Evolutionary conservation across 2,888 invertebrate genomes (phyloP).

Genomic region (Acleris sparsana): DNA sequence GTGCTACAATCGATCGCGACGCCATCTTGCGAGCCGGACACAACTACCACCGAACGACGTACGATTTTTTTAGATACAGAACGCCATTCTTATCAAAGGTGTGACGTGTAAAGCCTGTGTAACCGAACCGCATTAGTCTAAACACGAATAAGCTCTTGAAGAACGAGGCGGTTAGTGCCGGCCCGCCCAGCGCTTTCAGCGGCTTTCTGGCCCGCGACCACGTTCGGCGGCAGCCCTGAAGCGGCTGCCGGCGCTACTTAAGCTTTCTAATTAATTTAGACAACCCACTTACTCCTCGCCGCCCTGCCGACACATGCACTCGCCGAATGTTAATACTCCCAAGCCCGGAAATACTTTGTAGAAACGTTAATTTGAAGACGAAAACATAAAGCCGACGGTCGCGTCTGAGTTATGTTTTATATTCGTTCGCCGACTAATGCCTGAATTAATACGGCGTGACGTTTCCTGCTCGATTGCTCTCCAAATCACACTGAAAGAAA

Average conservation of each 20-base stretch:
- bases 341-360: constrained; percentile 68
- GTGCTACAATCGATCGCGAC: constrained; percentile 75
- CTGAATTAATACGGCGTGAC: constrained; percentile 58
- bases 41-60: constrained; percentile 45
- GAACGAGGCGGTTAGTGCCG: constrained; percentile 58
- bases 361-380: constrained; percentile 64
- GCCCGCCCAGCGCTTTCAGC: constrained; percentile 46
- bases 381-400: constrained; percentile 52
- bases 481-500: constrained; percentile 35
- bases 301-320: constrained; percentile 63
- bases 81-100: constrained; percentile 56
- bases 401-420: constrained; percentile 52
- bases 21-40: constrained; percentile 75
- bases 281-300: constrained; percentile 69
- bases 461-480: constrained; percentile 52
- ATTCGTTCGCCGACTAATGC: constrained; percentile 51
- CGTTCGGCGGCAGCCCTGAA: constrained; percentile 52
- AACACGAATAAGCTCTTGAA: constrained; percentile 78
- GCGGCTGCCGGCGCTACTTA: constrained; percentile 58
- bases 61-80: background rate
- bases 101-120: constrained; percentile 58
- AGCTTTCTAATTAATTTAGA: constrained; percentile 78
- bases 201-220: background rate
- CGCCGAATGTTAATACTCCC: constrained; percentile 59
- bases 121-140: constrained; percentile 71